Evolutionary conservation across 1,140 invertebrate genomes (phyloP).

Genomic region (Cotesia glomerata): DNA sequence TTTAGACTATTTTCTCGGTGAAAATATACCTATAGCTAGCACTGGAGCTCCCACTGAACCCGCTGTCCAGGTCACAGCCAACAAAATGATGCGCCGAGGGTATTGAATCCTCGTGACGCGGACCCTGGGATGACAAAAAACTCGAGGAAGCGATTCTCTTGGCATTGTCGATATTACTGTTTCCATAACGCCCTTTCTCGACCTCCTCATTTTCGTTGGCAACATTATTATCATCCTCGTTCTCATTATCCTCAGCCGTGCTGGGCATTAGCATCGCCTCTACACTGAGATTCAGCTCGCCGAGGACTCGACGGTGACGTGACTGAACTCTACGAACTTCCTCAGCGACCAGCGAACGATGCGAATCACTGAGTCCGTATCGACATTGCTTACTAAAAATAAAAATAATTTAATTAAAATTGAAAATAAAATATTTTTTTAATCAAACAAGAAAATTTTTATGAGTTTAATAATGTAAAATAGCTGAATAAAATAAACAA

Average conservation of each 20-base stretch:
- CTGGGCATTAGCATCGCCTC: conserved; percentile 87
- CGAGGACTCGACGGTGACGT: conserved; percentile 79
- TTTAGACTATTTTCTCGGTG: background rate
- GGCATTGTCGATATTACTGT: conserved; percentile 55
- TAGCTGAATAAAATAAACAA: too few relatives aligned
- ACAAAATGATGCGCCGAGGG: conserved; percentile 62
- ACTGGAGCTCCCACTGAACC: conserved; percentile 80
- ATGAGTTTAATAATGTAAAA: too few relatives aligned
- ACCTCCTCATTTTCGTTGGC: conserved; percentile 59
- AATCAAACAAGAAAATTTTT: background rate
- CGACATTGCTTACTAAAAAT: conserved; percentile 54
- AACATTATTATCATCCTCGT: conserved; percentile 55
- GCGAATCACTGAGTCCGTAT: conserved; percentile 51
- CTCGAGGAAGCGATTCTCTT: conserved; percentile 73
- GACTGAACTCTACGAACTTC: conserved; percentile 80
- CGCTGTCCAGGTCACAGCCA: conserved; percentile 77
- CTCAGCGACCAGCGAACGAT: conserved; percentile 73
- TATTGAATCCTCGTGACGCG: background rate
- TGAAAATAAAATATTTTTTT: conserved; percentile 10
- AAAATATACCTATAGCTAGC: conserved; percentile 70
- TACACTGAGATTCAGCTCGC: conserved; percentile 83
- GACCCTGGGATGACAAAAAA: conserved; percentile 53
- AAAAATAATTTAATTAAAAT: conserved; percentile 13
- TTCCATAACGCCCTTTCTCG: conserved; percentile 37
- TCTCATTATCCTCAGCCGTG: conserved; percentile 55